A percentile compares a stretch with the other conserved stretches of the same genome.
Evolutionary conservation across 2,797 vertebrate genomes (phyloP).

Genomic region (Epinephelus awoara): DNA sequence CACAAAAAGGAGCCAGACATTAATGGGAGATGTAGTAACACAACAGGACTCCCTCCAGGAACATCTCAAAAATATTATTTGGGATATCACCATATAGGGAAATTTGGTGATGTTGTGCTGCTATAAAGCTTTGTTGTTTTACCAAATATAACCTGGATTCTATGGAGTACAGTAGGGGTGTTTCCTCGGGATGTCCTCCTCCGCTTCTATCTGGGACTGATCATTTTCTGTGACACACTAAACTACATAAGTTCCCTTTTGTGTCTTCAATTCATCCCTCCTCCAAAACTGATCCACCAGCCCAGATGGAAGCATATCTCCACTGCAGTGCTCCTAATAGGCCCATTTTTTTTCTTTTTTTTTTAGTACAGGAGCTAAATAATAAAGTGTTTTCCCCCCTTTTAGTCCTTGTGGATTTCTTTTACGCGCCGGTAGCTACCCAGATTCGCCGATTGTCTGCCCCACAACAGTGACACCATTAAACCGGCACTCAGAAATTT

Average conservation of each 20-base stretch:
- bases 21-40: constrained; percentile 48
- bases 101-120: not conserved
- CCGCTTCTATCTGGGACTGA: constrained; percentile 9
- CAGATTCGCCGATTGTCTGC: constrained; percentile 47
- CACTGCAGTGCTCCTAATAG: constrained; percentile 4
- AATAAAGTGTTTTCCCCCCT: constrained; percentile 16
- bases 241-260: constrained; percentile 30
- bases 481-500: constrained; percentile 56
- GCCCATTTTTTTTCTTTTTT: constrained; percentile 4
- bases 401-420: constrained; percentile 10
- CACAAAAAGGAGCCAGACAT: constrained; percentile 53
- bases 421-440: constrained; percentile 39
- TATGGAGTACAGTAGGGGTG: not conserved
- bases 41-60: constrained; percentile 11
- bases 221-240: constrained; percentile 35
- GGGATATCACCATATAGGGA: not conserved
- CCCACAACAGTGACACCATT: constrained; percentile 60
- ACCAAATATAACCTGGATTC: not conserved
- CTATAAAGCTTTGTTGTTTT: not conserved
- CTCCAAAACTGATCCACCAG: not conserved
- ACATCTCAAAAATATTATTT: not conserved
- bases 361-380: constrained; percentile 23
- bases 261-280: not conserved
- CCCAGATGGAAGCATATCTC: not conserved
- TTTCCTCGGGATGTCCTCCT: constrained; percentile 31